Evolutionary conservation across 2,797 vertebrate genomes (phyloP).

Genomic region (Halcyon leucocephala): DNA sequence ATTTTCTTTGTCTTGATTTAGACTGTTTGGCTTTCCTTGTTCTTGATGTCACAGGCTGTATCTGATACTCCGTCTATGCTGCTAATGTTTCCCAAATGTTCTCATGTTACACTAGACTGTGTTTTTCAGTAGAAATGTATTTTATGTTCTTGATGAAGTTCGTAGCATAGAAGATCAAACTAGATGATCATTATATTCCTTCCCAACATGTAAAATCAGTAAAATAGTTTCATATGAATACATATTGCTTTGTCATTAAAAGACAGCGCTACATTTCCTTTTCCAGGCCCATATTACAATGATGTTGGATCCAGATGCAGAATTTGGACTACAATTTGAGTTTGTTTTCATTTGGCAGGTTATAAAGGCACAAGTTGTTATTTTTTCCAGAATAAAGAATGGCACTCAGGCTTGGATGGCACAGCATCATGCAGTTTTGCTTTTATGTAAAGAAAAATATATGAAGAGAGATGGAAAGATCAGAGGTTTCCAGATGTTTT

Average conservation of each 20-base stretch:
- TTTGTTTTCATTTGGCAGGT: conserved; percentile 1
- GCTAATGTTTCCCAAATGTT: conserved; percentile 59
- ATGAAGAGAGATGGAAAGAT: not conserved
- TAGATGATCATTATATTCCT: not conserved
- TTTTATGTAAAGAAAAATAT: not conserved
- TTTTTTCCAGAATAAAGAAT: not conserved
- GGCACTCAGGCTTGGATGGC: not conserved
- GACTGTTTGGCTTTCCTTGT: conserved; percentile 41
- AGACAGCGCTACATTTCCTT: not conserved
- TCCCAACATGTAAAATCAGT: not conserved
- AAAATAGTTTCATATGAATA: not conserved
- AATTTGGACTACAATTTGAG: not conserved
- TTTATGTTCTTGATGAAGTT: conserved; percentile 13
- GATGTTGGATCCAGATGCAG: conserved; percentile 15
- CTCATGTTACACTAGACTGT: not conserved
- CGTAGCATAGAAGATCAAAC: not conserved
- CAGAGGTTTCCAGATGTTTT: not conserved
- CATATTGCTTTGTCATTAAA: not conserved
- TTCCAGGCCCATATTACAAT: not conserved
- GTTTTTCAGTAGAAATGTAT: conserved; percentile 17
- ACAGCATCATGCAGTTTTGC: not conserved
- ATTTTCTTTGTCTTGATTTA: conserved; percentile 68
- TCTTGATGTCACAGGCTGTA: not conserved
- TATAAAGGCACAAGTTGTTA: not conserved
- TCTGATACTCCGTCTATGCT: conserved; percentile 49